Conservation (phyloP, 2,113 vertebrate species). For the Gambusia holbrooki region DNA sequence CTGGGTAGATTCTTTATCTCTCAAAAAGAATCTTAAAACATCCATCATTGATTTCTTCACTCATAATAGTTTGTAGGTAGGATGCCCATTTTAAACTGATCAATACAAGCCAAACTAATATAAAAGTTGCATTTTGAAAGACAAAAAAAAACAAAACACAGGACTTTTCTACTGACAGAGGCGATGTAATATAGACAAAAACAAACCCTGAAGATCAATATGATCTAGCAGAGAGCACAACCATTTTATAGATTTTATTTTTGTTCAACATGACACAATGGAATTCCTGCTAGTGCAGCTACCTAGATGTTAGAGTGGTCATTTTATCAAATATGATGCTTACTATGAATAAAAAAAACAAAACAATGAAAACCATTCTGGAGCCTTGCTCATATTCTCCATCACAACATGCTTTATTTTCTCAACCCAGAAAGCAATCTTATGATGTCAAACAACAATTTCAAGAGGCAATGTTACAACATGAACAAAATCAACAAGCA, state of each 20-base stretch:
- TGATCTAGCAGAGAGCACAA: constrained; percentile 42
- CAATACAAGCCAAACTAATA: not conserved
- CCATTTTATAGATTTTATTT: constrained; percentile 63
- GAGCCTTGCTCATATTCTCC: not conserved
- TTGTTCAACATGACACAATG: constrained; percentile 50
- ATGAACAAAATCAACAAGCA: constrained; percentile 5
- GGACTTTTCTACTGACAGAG: constrained; percentile 7
- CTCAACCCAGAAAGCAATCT: constrained; percentile 6
- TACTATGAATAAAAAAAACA: not conserved
- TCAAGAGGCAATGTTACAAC: not conserved
- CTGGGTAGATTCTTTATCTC: no score
- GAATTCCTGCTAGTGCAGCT: not conserved
- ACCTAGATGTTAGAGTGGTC: not conserved
- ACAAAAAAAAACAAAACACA: not conserved
- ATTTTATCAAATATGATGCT: not conserved
- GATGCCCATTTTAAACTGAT: constrained; percentile 10
- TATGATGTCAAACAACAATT: constrained; percentile 26
- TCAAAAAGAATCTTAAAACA: no score
- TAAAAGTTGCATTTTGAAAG: not conserved
- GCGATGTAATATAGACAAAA: constrained; percentile 28
- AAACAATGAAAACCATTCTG: not conserved
- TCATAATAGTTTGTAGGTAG: not conserved
- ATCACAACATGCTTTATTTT: not conserved
- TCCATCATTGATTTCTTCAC: not conserved
- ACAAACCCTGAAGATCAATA: constrained; percentile 53